Base-by-base conservation (phyloP, 2,113 vertebrate genomes). In the Brachionichthys hirsutus region DNA sequence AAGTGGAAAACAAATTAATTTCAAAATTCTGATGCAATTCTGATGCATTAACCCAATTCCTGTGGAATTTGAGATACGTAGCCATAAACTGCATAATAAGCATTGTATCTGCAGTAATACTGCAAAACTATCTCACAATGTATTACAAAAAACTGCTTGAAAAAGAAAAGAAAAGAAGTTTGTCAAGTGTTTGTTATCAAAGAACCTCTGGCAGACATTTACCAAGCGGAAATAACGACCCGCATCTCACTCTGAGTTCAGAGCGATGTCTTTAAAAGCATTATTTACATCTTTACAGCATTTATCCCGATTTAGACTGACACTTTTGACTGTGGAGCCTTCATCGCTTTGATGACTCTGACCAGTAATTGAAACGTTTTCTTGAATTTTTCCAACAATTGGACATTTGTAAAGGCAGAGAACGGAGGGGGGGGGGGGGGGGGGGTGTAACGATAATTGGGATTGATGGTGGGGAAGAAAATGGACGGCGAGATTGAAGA, bases 331-430 rank as follows among this genome's bases (percentile, higher is more conserved):
- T 47, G 36, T 22, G 36, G 12, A 38, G 0, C 47, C 78, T 78
- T 78, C 51, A 85, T 87, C 75, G 44, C 67, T 77, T 60, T 86
- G 85, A 88, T 16, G 41, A 82, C 71, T 55, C 13, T 20, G 44
- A 42, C 43, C 54, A 54, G 34, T 71, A 73, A 82, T 73, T 82
- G 71, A 81, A 81, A 70, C 12, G 18, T 78, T 70, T 73, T 42
- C 50, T 41, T 42, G 53, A 47, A 44, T 72, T 75, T 72, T 70
- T 70, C 69, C 46, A 71, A 67, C 74, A 73, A 83, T 51, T 60
- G 57, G 56, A 69, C 73, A 77, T 71, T 80, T 76, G 54, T 62
- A 58, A 81, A 60, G 58, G 43, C 58, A 50, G 43, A 12, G 19
- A 34, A 67, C 58, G 58, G 58, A 67, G 53, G 49, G 50, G 55